Base-by-base conservation (phyloP, 2,797 vertebrate species). In the Takifugu rubripes region DNA sequence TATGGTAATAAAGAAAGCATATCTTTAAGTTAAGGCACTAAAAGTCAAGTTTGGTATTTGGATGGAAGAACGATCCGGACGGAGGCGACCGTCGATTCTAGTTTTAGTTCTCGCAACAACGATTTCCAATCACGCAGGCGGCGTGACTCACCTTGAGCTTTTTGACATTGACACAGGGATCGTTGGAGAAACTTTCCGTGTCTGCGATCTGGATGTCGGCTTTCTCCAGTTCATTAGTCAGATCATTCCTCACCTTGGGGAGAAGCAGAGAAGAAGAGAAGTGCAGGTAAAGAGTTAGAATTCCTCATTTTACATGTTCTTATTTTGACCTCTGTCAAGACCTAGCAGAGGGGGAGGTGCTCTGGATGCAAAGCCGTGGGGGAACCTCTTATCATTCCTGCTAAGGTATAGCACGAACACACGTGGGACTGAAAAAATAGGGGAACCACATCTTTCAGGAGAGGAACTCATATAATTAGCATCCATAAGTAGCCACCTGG, bases 181-280 rank as follows among this genome's bases (percentile, higher is more conserved):
- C 96, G 9, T 97, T 97, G 79, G 96, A 98, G 90, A 99, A 99
- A 83, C 97, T 99, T 86, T 98, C 96, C 0, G 96, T 98, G 64
- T 99, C 96, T 3, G 97, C 97, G 56, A 99, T 99, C 86, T 98
- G 94, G 6, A 99, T 97, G 84, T 96, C 93, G 64, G 95, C 96
- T 14, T 95, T 97, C 67, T 98, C 95, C 56, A 99, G 92, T 82
- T 98, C 96, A 1, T 74, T 95, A 2, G 96, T 98, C 78, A 99
- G 90, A 90, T 99, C 96, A 45, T 99, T 99, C 83, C 97, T 96
- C 89, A 99, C 97, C 97, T 99, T 87, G 29, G 26, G 70, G 52
- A 69, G 49, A 3, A 29, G 6, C 11, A 44, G 9, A 50, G 9
- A 43, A 52, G 48, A 25, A 46, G 17, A 54, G 10, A 61, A 16